These are phyloP conservation scores for Chorisops tibialis DNA, from an alignment of 2,888 invertebrate species.

Conservation along the genomic window DNA sequence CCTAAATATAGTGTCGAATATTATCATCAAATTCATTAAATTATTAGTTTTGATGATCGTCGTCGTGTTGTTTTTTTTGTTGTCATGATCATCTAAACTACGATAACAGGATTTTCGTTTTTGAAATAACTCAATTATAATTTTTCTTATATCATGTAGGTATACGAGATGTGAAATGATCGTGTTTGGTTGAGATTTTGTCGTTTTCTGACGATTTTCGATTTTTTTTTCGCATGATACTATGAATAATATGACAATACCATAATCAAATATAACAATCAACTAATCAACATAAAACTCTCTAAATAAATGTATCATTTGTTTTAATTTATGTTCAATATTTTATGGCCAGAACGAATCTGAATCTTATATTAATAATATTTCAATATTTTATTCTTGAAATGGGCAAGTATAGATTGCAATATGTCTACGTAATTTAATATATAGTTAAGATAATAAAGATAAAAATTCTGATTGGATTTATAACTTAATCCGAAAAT, in stretches of 20 bases:
- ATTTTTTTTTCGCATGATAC: neutral
- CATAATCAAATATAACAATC: constrained; percentile 10
- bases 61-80: neutral
- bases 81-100: neutral
- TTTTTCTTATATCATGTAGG: neutral
- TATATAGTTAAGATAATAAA: too few relatives aligned
- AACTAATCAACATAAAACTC: constrained; percentile 13
- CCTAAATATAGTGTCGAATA: constrained; percentile 13
- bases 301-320: neutral
- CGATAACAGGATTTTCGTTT: neutral
- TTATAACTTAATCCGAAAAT: too few relatives aligned
- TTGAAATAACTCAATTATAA: constrained; percentile 21
- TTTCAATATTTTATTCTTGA: too few relatives aligned
- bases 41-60: constrained; percentile 12
- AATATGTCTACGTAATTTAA: too few relatives aligned
- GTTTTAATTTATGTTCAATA: neutral
- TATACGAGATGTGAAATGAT: neutral
- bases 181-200: neutral
- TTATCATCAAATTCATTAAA: constrained; percentile 17
- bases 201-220: neutral
- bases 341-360: too few relatives aligned
- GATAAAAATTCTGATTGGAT: too few relatives aligned
- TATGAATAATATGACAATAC: neutral
- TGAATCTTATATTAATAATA: too few relatives aligned
- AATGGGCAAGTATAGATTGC: too few relatives aligned